Percentiles rank a stretch among this genome's conserved stretches.
Conservation (phyloP, 2,888 invertebrate genomes). For the Stegana nigrithorax region DNA sequence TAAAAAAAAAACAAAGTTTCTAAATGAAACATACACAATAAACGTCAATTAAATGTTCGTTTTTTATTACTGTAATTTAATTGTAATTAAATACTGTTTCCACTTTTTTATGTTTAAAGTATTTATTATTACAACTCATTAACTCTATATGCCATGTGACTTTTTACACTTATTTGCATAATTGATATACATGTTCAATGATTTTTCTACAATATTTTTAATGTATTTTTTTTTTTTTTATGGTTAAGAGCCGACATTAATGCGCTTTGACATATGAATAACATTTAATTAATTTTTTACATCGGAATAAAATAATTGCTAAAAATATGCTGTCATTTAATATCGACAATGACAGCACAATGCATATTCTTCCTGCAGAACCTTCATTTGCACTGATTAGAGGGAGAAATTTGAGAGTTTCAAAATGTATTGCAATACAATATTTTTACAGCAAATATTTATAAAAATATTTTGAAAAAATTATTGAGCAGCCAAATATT, state of each 20-base stretch:
- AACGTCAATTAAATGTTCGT: neutral
- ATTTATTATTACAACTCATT: slow-evolving; percentile 34
- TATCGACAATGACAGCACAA: too few species aligned
- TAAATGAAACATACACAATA: too few species aligned
- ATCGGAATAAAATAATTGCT: neutral
- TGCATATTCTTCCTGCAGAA: too few species aligned
- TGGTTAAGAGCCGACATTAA: too few species aligned
- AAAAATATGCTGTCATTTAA: neutral
- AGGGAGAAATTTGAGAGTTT: too few species aligned
- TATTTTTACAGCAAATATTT: too few species aligned
- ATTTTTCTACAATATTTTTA: slow-evolving; percentile 48
- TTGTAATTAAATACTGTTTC: neutral
- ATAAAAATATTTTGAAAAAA: too few species aligned
- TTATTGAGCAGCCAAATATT: too few species aligned
- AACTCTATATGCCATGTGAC: slow-evolving; percentile 29
- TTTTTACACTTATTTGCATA: slow-evolving; percentile 57
- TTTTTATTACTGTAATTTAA: neutral
- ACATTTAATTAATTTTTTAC: slow-evolving; percentile 60
- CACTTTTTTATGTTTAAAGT: neutral
- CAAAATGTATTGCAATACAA: too few species aligned
- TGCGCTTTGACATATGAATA: slow-evolving; percentile 60
- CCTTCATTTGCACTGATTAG: too few species aligned
- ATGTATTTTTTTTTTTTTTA: slow-evolving; percentile 19
- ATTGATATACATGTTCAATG: slow-evolving; percentile 54
- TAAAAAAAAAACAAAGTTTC: too few species aligned